A percentile compares a stretch with the other conserved stretches of the same genome.
Evolutionary conservation across 1,140 invertebrate genomes (phyloP).

Genomic region (Danaus melanippus): DNA sequence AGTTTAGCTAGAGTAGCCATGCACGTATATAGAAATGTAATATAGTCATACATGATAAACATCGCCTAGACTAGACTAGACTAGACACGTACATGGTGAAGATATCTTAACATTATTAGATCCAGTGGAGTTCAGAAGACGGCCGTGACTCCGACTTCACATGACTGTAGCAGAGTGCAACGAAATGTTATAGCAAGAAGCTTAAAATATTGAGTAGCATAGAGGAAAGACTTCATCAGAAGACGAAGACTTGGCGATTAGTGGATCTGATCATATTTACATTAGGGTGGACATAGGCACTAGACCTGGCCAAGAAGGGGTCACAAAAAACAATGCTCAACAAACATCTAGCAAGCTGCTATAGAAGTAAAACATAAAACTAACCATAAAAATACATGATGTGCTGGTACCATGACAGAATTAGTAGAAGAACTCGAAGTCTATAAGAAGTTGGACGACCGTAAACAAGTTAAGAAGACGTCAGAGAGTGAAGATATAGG

Average conservation of each 20-base stretch:
- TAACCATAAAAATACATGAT: constrained; percentile 54
- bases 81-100: constrained; percentile 59
- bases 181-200: too few relatives aligned
- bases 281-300: too few relatives aligned
- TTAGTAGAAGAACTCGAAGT: constrained; percentile 24
- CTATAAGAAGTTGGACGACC: constrained; percentile 33
- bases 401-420: constrained; percentile 43
- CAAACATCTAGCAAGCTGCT: constrained; percentile 21
- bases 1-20: constrained; percentile 66
- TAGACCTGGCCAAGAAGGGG: too few relatives aligned
- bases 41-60: constrained; percentile 53
- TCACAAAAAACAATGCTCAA: constrained; percentile 5
- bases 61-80: constrained; percentile 44
- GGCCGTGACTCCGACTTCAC: background rate
- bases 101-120: constrained; percentile 43
- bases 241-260: too few relatives aligned
- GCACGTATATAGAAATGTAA: constrained; percentile 59
- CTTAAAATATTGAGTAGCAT: too few relatives aligned
- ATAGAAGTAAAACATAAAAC: constrained; percentile 15
- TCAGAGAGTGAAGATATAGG: constrained; percentile 33
- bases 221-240: too few relatives aligned
- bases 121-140: too few relatives aligned
- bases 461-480: constrained; percentile 27
- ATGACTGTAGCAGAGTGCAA: too few relatives aligned
- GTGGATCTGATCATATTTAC: too few relatives aligned